These are phyloP conservation scores for Melolontha melolontha DNA, from an alignment of 2,888 invertebrate genomes.

Conservation along the genomic window DNA sequence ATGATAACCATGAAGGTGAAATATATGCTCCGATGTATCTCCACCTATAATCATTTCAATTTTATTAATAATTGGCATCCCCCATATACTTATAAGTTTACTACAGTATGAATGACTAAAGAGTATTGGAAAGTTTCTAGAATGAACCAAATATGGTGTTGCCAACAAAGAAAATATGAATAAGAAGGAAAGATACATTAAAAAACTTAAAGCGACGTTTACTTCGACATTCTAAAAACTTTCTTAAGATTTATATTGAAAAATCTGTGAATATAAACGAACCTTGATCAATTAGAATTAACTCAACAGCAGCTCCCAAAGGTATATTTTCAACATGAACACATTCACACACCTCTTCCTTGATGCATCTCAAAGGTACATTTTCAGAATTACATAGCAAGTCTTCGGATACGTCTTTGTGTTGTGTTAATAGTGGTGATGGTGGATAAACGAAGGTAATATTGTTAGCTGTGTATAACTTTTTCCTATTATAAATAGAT, in stretches of 20 bases:
- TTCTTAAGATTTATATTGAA: too few relatives aligned
- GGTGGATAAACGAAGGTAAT: constrained; percentile 82
- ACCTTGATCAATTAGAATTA: constrained; percentile 83
- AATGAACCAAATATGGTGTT: too few relatives aligned
- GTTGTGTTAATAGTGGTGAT: constrained; percentile 82
- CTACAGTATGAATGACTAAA: too few relatives aligned
- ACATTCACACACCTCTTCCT: constrained; percentile 74
- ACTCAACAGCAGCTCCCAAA: constrained; percentile 77
- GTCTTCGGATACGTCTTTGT: constrained; percentile 69
- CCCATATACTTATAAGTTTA: too few relatives aligned
- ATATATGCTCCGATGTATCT: constrained; percentile 75
- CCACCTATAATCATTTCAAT: constrained; percentile 65
- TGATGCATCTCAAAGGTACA: constrained; percentile 58
- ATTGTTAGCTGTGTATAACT: constrained; percentile 70
- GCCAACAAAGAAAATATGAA: too few relatives aligned
- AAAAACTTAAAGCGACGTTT: too few relatives aligned
- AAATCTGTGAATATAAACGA: constrained; percentile 47
- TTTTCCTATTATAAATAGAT: constrained; percentile 21
- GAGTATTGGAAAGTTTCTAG: too few relatives aligned
- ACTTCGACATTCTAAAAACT: too few relatives aligned
- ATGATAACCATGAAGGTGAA: constrained; percentile 82
- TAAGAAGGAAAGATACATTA: too few relatives aligned
- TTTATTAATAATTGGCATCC: neutral
- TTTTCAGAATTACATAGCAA: constrained; percentile 67
- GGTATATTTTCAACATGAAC: constrained; percentile 78